Conservation (phyloP, 2,888 invertebrate genomes). For the Helicoverpa assulta region DNA sequence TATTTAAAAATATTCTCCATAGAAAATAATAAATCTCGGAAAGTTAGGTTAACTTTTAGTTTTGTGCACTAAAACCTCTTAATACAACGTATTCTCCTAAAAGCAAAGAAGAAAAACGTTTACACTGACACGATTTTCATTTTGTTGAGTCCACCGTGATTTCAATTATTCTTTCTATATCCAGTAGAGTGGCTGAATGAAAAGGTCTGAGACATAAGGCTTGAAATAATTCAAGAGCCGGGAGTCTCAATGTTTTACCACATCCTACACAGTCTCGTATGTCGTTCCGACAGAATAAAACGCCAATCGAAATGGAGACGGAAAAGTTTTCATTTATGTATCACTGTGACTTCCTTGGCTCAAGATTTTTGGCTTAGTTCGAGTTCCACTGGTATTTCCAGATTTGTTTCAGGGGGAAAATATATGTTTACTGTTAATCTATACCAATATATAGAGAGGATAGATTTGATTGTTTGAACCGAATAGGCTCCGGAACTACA, state of each 20-base stretch:
- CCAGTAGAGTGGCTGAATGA: slow-evolving; percentile 34
- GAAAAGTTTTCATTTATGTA: slow-evolving; percentile 57
- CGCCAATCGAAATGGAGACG: slow-evolving; percentile 48
- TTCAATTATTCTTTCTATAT: slow-evolving; percentile 55
- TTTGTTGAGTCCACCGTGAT: slow-evolving; percentile 19
- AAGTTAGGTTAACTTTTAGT: slow-evolving; percentile 25
- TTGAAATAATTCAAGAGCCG: slow-evolving; percentile 57
- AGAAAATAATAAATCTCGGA: slow-evolving; percentile 30
- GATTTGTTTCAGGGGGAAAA: not conserved
- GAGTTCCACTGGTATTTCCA: not conserved
- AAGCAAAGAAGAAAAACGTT: slow-evolving; percentile 5
- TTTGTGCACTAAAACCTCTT: not conserved
- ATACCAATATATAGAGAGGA: not conserved
- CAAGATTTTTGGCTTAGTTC: slow-evolving; percentile 12
- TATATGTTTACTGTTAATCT: not conserved
- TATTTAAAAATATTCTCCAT: slow-evolving; percentile 20
- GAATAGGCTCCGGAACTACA: too few relatives aligned
- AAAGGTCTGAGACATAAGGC: slow-evolving; percentile 51
- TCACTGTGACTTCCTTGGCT: slow-evolving; percentile 11
- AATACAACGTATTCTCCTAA: slow-evolving; percentile 1
- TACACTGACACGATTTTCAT: slow-evolving; percentile 6
- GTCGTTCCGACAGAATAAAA: slow-evolving; percentile 51
- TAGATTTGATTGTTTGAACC: too few relatives aligned
- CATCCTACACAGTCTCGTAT: slow-evolving; percentile 41
- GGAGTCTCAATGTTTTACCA: slow-evolving; percentile 54